Evolutionary conservation across 1,140 invertebrate genomes (phyloP).

Genomic region (Drosophila bipectinata): DNA sequence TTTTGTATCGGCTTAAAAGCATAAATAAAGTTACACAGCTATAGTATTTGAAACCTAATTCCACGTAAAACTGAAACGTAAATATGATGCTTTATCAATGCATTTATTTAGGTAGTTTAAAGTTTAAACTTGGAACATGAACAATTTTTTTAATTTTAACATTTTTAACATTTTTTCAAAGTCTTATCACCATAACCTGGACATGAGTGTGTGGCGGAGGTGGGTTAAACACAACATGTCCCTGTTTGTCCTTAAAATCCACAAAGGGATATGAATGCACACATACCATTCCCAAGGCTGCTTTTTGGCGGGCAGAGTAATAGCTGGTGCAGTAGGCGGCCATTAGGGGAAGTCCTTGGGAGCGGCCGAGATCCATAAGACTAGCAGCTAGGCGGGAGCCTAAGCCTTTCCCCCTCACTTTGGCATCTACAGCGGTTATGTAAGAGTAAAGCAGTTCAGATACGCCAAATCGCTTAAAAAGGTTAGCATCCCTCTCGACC

Average conservation of each 20-base stretch:
- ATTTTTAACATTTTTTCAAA: neutral
- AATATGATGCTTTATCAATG: too few relatives aligned
- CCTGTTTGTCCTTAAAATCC: constrained; percentile 45
- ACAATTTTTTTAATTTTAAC: neutral
- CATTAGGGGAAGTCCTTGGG: constrained; percentile 44
- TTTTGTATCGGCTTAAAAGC: neutral
- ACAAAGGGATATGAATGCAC: constrained; percentile 26
- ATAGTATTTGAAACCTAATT: too few relatives aligned
- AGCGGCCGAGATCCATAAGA: constrained; percentile 44
- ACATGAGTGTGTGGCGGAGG: constrained; percentile 40
- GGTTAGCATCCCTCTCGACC: constrained; percentile 31
- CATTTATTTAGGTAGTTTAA: too few relatives aligned
- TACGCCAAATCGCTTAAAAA: constrained; percentile 36
- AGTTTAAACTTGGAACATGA: too few relatives aligned
- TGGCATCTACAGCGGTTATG: constrained; percentile 32
- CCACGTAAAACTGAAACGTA: too few relatives aligned
- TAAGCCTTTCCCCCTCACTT: constrained; percentile 44
- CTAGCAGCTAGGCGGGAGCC: constrained; percentile 33
- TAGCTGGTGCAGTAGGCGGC: constrained; percentile 45
- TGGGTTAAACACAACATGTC: constrained; percentile 39
- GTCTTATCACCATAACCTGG: constrained; percentile 34
- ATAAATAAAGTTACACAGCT: too few relatives aligned
- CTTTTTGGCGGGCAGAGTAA: constrained; percentile 49
- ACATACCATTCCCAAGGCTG: constrained; percentile 47
- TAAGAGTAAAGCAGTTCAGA: constrained; percentile 44